Percentiles rank a stretch among this genome's conserved stretches.
These are phyloP conservation scores for Elmis aenea DNA, from an alignment of 2,888 invertebrate genomes.

Conservation along the genomic window DNA sequence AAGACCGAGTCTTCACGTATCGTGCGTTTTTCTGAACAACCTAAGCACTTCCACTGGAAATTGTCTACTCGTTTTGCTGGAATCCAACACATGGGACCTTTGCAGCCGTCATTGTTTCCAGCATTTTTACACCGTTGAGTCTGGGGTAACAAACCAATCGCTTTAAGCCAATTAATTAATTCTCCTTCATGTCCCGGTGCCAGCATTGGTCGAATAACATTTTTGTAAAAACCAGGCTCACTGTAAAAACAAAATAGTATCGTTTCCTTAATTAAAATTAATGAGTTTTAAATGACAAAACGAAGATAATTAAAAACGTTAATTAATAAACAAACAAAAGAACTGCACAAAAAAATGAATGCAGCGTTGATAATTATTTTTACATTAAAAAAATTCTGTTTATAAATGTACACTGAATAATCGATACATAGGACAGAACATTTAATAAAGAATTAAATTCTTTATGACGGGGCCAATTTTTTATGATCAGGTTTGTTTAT, in stretches of 20 bases:
- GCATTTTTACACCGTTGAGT: constrained; percentile 43
- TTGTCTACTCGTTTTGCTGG: constrained; percentile 50
- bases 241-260: constrained; percentile 28
- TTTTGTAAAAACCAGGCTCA: constrained; percentile 46
- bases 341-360: no score
- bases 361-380: no score
- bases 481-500: no score
- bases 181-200: constrained; percentile 51
- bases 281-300: no score
- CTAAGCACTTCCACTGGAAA: constrained; percentile 50
- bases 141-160: constrained; percentile 47
- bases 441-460: no score
- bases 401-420: no score
- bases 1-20: constrained; percentile 56
- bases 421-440: no score
- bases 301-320: no score
- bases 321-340: no score
- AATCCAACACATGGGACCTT: constrained; percentile 44
- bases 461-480: no score
- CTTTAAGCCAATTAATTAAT: constrained; percentile 51
- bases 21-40: constrained; percentile 46
- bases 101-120: constrained; percentile 23
- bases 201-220: constrained; percentile 49
- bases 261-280: no score
- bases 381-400: no score